A percentile compares a stretch with the other conserved stretches of the same genome.
These are phyloP conservation scores for Arctocebus calabarensis DNA, from an alignment of 2,797 vertebrate genomes.

Conservation along the genomic window DNA sequence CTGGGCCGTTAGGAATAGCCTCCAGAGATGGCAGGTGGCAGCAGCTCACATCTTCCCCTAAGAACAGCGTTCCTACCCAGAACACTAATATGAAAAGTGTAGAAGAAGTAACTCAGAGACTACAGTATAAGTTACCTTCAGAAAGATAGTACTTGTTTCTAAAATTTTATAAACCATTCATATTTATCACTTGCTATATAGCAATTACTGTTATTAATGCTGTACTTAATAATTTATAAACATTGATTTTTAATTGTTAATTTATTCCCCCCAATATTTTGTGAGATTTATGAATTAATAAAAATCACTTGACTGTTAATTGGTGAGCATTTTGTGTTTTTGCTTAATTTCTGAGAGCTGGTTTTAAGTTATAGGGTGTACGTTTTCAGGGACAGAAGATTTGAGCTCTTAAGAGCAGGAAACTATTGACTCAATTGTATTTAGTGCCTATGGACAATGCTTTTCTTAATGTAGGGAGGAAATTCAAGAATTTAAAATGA, in stretches of 20 bases:
- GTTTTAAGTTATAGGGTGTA: not conserved
- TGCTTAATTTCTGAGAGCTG: conserved; percentile 20
- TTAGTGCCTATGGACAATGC: not conserved
- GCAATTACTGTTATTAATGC: not conserved
- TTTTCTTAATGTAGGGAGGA: conserved; percentile 7
- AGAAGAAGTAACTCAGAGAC: not conserved
- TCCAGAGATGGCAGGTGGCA: not conserved
- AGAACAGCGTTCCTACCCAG: not conserved
- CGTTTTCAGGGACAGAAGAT: not conserved
- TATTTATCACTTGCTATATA: not conserved
- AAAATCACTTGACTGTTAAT: not conserved
- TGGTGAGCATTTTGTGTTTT: conserved; percentile 37
- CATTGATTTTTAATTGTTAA: not conserved
- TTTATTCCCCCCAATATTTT: not conserved
- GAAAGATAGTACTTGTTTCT: not conserved
- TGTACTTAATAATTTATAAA: not conserved
- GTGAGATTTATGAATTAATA: conserved; percentile 12
- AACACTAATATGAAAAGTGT: not conserved
- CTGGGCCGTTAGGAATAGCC: not conserved
- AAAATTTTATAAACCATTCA: not conserved
- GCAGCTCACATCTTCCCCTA: not conserved
- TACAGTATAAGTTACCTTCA: no score
- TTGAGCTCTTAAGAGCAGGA: not conserved
- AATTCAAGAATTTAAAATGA: conserved; percentile 7
- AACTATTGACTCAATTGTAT: not conserved